Evolutionary conservation across 2,113 vertebrate genomes (phyloP), one percentile per base, ranked within the genome.

Genomic region (Leuciscus idus): DNA sequence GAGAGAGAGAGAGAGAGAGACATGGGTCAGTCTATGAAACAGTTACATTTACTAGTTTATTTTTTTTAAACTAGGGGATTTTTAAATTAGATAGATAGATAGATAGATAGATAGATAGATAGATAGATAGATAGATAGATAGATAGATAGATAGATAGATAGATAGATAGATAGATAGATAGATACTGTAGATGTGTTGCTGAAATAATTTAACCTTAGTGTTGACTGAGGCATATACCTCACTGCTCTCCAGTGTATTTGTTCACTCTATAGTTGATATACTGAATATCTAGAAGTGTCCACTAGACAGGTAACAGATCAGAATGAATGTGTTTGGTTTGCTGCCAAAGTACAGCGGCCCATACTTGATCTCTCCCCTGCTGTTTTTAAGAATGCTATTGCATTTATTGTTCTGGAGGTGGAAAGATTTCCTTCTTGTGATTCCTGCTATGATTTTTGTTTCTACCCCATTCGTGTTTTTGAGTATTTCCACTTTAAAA

Each of bases 401-500:
- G 7, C 23, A 23, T 73, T 59, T 43, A 19, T 83, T 83, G 73
- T 55, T 73, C 66, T 57, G 13, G 50, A 73, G 28, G 48, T 21
- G 39, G 66, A 59, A 36, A 50, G 10, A 61, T 80, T 43, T 62
- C n/a, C 77, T 61, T 80, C 36, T 8, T 61, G 30, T 80, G 77
- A 12, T 80, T 61, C 77, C 77, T 4, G 17, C 6, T 23, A 33
- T 21, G n/a, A 21, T 61, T 80, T 39, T n/a, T 17, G 6, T 80
- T 59, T 11, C 39, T 52, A 30, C 62, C 62, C 62, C 62, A 52
- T 82, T 62, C 70, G 80, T 33, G 46, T 23, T 50, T 43, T 82
- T 70, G 11, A 84, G 30, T 43, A 43, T 73, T 84, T 84, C 48
- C 64, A 84, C 50, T 73, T 73, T 36, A 72, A 73, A 73, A n/a